A percentile compares a stretch with the other conserved stretches of the same genome.
phyloP scores from a whole-genome alignment of 2,797 vertebrate species.

The Sebastes elongatus region DNA sequence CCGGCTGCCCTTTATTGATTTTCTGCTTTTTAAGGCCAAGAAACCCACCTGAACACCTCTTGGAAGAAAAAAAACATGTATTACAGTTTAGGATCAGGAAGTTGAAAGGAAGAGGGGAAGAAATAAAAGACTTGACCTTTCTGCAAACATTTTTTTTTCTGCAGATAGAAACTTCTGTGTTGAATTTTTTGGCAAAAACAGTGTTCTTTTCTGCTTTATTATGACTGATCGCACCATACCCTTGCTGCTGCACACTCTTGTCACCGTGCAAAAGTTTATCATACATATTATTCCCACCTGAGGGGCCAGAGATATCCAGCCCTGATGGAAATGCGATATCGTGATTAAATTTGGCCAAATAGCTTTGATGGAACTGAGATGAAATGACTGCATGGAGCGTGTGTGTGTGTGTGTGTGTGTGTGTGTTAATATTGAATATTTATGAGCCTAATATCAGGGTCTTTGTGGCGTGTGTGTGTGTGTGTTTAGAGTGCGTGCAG shows the following conservation, averaged over 20 bases:
- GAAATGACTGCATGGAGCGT: slow-evolving; percentile 18
- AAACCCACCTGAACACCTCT: slow-evolving; percentile 51
- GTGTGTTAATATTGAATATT: slow-evolving; percentile 54
- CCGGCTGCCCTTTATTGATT: slow-evolving; percentile 67
- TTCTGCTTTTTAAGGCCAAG: slow-evolving; percentile 59
- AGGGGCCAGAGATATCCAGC: slow-evolving; percentile 10
- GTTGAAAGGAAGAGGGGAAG: slow-evolving; percentile 28
- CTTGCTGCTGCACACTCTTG: background rate
- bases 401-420: slow-evolving; percentile 2
- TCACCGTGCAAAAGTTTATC: slow-evolving; percentile 22
- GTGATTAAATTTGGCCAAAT: slow-evolving; percentile 56
- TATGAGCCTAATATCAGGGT: slow-evolving; percentile 51
- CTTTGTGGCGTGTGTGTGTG: background rate
- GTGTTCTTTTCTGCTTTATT: background rate
- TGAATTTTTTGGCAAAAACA: background rate
- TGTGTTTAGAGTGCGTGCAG: slow-evolving; percentile 16
- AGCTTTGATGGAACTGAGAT: slow-evolving; percentile 54
- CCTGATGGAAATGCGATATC: slow-evolving; percentile 42
- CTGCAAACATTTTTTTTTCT: background rate
- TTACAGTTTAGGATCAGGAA: slow-evolving; percentile 30
- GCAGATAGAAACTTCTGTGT: background rate
- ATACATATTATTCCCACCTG: slow-evolving; percentile 18
- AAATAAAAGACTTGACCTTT: slow-evolving; percentile 36
- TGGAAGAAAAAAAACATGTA: background rate
- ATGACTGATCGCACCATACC: background rate